These are phyloP conservation scores for Carollia perspicillata DNA, from an alignment of 2,113 vertebrate genomes.

Conservation along the genomic window DNA sequence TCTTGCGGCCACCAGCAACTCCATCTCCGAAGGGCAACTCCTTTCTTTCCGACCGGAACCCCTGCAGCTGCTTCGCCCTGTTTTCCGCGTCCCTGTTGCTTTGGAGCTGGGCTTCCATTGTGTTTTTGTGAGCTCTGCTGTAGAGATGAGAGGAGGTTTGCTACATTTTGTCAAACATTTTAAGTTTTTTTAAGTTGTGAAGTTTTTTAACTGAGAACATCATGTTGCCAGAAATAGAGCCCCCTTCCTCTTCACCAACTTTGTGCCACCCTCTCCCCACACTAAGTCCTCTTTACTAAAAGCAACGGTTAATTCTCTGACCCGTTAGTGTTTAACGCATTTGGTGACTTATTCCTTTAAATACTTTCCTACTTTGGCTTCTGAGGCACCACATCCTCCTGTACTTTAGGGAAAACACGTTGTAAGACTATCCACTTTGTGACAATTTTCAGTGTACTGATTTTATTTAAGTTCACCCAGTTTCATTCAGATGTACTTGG, in stretches of 20 bases:
- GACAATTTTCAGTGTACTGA: background rate
- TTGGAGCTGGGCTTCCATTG: background rate
- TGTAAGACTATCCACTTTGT: background rate
- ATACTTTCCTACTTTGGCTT: background rate
- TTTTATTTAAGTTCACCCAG: background rate
- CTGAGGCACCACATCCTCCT: background rate
- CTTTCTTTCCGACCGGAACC: background rate
- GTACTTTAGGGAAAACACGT: background rate
- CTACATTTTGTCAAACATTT: conserved; percentile 4
- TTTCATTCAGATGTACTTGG: background rate
- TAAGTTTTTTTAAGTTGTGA: background rate
- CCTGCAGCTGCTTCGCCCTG: background rate
- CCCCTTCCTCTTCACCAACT: background rate
- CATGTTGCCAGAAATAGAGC: background rate
- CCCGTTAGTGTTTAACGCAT: background rate
- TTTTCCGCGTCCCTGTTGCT: background rate
- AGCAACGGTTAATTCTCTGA: background rate
- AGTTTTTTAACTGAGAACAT: background rate
- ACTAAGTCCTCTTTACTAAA: background rate
- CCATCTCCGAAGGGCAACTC: background rate
- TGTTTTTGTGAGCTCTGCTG: background rate
- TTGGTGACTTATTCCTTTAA: background rate
- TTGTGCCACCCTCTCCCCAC: background rate
- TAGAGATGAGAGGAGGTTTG: background rate
- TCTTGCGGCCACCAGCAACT: background rate